Evolutionary conservation across 2,888 invertebrate species (phyloP).

Genomic region (Trissolcus japonicus): DNA sequence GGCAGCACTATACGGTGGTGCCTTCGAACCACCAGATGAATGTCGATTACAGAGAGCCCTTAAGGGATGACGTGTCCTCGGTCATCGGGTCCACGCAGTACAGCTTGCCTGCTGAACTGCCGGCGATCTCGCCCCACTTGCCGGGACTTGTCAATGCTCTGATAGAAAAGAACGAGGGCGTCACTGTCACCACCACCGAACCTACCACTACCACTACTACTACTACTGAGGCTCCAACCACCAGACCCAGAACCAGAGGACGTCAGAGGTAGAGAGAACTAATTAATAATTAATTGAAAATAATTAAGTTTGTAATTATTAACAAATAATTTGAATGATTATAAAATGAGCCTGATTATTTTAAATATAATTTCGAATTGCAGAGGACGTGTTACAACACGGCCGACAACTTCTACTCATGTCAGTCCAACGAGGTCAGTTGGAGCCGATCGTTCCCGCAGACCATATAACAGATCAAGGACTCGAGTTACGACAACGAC

Average conservation of each 20-base stretch:
- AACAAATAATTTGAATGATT: no score
- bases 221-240: constrained; percentile 61
- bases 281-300: no score
- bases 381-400: constrained; percentile 64
- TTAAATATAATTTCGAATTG: constrained; percentile 11
- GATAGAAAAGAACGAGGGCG: constrained; percentile 76
- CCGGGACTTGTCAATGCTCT: constrained; percentile 81
- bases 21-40: constrained; percentile 57
- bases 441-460: constrained; percentile 63
- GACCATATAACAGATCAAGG: constrained; percentile 70
- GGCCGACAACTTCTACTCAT: constrained; percentile 65
- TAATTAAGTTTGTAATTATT: no score
- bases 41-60: constrained; percentile 53
- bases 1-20: constrained; percentile 58
- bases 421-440: constrained; percentile 55
- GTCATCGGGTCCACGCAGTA: constrained; percentile 76
- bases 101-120: constrained; percentile 79
- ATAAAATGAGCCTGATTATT: no score
- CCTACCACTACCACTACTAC: constrained; percentile 57
- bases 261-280: constrained; percentile 63
- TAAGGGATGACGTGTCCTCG: constrained; percentile 48
- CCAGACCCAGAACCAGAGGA: constrained; percentile 67
- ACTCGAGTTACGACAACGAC: constrained; percentile 65
- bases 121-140: constrained; percentile 79
- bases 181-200: constrained; percentile 63